Evolutionary conservation across 2,113 vertebrate genomes (phyloP).

Genomic region (Mus spicilegus): DNA sequence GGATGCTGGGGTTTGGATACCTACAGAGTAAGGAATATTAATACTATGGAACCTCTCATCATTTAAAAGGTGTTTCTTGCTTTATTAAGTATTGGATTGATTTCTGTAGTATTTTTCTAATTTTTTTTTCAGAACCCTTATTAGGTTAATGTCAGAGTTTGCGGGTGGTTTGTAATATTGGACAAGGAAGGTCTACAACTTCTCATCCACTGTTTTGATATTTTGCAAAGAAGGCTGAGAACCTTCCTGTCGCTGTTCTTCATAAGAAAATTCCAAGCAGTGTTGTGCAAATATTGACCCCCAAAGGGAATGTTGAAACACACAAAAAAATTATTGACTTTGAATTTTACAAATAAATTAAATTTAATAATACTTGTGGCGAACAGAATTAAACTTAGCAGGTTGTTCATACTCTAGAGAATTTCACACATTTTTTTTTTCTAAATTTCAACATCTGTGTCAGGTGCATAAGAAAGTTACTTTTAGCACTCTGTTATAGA

Average conservation of each 20-base stretch:
- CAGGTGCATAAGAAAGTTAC: neutral
- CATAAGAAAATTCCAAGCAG: neutral
- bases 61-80: neutral
- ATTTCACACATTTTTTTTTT: conserved; percentile 12
- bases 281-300: neutral
- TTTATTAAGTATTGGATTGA: neutral
- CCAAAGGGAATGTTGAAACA: neutral
- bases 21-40: neutral
- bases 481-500: neutral
- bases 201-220: neutral
- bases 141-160: neutral
- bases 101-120: neutral
- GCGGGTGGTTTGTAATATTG: neutral
- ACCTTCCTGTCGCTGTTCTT: neutral
- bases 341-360: neutral
- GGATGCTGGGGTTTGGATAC: neutral
- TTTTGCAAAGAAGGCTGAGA: neutral
- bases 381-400: neutral
- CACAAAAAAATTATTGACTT: neutral
- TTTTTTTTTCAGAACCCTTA: neutral
- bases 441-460: neutral
- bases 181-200: neutral
- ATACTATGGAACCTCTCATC: neutral
- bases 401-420: neutral
- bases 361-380: neutral